Conservation (phyloP, 2,113 vertebrate genomes). For the Patagioenas fasciata region DNA sequence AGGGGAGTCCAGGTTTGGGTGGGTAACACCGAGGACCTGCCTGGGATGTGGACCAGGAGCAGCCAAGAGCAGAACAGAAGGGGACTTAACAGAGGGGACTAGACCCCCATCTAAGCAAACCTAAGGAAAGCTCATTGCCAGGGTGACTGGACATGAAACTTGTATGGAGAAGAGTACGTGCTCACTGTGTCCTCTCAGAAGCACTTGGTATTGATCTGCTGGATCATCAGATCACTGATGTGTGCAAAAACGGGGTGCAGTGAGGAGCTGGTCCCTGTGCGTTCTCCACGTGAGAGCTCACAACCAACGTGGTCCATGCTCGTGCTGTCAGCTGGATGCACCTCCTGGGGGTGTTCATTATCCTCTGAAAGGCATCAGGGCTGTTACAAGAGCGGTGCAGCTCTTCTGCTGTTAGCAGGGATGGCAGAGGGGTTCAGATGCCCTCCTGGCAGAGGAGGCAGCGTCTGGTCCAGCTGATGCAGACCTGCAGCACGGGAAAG, state of each 20-base stretch:
- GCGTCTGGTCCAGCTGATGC: background rate
- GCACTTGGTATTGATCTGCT: background rate
- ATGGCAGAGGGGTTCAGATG: background rate
- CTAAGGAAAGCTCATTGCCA: background rate
- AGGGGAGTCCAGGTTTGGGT: background rate
- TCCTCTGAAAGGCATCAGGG: background rate
- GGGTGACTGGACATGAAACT: background rate
- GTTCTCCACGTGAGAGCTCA: background rate
- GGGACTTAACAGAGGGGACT: background rate
- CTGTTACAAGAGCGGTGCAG: background rate
- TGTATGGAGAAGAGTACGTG: fast-evolving
- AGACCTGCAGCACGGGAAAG: background rate
- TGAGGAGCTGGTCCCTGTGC: background rate
- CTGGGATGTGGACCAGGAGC: background rate
- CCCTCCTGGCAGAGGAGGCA: background rate
- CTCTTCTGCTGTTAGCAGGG: background rate
- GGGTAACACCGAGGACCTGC: background rate
- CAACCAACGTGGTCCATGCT: background rate
- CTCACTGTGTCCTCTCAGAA: background rate
- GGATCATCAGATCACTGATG: background rate
- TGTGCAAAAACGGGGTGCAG: background rate
- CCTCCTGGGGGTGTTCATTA: background rate
- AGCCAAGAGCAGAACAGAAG: background rate
- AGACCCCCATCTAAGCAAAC: fast-evolving
- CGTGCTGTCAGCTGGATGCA: background rate